These are phyloP conservation scores for Scaptomyza flava DNA, from an alignment of 2,888 invertebrate genomes.

Conservation along the genomic window DNA sequence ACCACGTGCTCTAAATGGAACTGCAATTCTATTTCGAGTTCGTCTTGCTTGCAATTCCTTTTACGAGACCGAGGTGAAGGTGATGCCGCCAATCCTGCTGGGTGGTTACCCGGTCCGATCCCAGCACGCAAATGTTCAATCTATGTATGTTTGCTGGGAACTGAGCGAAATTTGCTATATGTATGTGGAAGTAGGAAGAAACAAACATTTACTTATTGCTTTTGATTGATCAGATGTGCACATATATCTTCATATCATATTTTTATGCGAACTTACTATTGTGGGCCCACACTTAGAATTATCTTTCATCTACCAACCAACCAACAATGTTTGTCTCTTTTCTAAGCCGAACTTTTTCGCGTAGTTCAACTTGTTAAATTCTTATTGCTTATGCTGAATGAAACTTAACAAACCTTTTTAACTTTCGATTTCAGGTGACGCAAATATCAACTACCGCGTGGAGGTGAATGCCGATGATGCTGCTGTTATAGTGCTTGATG, in stretches of 20 bases:
- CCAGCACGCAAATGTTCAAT: constrained; percentile 59
- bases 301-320: constrained; percentile 51
- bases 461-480: constrained; percentile 93
- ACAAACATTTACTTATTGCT: constrained; percentile 72
- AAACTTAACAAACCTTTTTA: constrained; percentile 7
- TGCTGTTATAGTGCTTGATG: constrained; percentile 92
- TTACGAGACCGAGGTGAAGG: constrained; percentile 44
- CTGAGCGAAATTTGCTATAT: constrained; percentile 55
- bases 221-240: constrained; percentile 50
- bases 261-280: constrained; percentile 41
- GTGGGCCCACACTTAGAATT: constrained; percentile 66
- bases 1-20: constrained; percentile 64
- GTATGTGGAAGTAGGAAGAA: constrained; percentile 69
- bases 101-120: constrained; percentile 58
- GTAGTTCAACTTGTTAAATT: constrained; percentile 37
- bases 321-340: constrained; percentile 75
- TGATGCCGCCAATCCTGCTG: constrained; percentile 42
- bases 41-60: constrained; percentile 61
- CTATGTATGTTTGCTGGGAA: constrained; percentile 70
- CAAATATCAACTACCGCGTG: constrained; percentile 88
- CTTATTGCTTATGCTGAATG: constrained; percentile 2
- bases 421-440: constrained; percentile 77
- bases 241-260: constrained; percentile 44
- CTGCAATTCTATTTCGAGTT: constrained; percentile 59
- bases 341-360: constrained; percentile 53